Base-by-base conservation (phyloP, 2,888 invertebrate species). In the Nomada fabriciana region DNA sequence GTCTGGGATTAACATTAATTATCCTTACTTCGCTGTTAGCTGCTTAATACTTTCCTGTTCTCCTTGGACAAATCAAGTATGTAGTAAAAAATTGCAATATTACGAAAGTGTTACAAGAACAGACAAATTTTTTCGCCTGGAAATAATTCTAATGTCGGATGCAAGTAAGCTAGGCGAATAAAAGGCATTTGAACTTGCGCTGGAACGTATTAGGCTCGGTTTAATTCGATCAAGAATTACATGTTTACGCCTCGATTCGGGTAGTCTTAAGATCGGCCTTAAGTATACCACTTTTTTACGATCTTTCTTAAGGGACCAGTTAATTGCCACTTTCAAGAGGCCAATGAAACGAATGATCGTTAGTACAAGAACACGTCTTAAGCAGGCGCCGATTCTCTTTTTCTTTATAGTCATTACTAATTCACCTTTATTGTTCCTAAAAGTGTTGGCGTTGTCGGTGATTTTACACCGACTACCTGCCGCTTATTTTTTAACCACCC, bases 181-280 rank as follows among this genome's bases (percentile, higher is more conserved):
- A 43, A 11, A 20, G 25, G 67, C 25, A 50, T 60, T 43, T 53
- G 18, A 57, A 64, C 15, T 64, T 11, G 59, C 42, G 42, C 65
- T 42, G 18, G 18, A 65, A 50, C n/a, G 64, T 15, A 59, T 76
- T 72, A 29, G 59, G 20, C 18, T 67, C 61, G 53, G 36, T 75
- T 78, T 63, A 75, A 75, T 75, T 78, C 25, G 78, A 79, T 77
- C 68, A 43, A 43, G 78, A 77, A 79, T 79, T 77, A 79, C 68
- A 77, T 52, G 65, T 59, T 76, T 77, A 59, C 76, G 76, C 65
- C 59, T 42, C 74, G 59, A 64, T 73, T 72, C 74, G 47, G 53
- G 23, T 20, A 43, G 47, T 61, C 55, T 61, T 13, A 18, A 61
- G 77, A 78, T 78, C 68, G 67, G 61, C 53, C 55, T 76, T 68